Evolutionary conservation across 2,797 vertebrate genomes (phyloP), one percentile per base, ranked within the genome.

Genomic region (Lophius americanus): DNA sequence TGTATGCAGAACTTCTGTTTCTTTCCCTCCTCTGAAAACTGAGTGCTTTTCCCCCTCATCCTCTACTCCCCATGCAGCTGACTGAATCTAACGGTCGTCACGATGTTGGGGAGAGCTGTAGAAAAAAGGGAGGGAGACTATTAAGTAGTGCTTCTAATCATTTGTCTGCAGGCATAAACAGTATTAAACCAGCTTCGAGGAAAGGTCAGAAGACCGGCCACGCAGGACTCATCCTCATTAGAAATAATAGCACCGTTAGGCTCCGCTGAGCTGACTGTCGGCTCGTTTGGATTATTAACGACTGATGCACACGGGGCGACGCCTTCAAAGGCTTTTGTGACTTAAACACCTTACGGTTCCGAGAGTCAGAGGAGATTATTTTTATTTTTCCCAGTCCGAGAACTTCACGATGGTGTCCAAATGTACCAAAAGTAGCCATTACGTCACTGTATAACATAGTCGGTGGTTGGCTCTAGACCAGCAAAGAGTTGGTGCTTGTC

Each of bases 131-230:
- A 51, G 9, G 3, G 4, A 57, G 51, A 63, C 13, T 56, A 33
- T 37, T 39, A 52, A 51, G 48, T 33, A 42, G 38, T 60, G 9
- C 42, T 68, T 55, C 68, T 72, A 69, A 82, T 85, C 54, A 67
- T 72, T 62, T 67, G 47, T 65, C 79, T 68, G 69, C 37, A 50
- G 63, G 55, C 60, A 59, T 61, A 77, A 77, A 70, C 43, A 14
- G 51, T 55, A 68, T 83, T 78, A 75, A 78, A 79, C 54, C 69
- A 75, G 73, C 63, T 55, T 63, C 10, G 37, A 80, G 66, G 58
- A 75, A 51, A 82, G 83, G 84, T 82, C 81, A 85, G 68, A 83
- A 55, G 70, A 70, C 60, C 70, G 69, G 72, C 68, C 46, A 1
- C 2, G 8, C 61, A 43, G 61, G 43, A 39, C 64, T 79, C 64